Percentiles rank a stretch among this genome's conserved stretches.
phyloP scores from a whole-genome alignment of 2,797 vertebrate species.

The Schizothorax lantsangensis region DNA sequence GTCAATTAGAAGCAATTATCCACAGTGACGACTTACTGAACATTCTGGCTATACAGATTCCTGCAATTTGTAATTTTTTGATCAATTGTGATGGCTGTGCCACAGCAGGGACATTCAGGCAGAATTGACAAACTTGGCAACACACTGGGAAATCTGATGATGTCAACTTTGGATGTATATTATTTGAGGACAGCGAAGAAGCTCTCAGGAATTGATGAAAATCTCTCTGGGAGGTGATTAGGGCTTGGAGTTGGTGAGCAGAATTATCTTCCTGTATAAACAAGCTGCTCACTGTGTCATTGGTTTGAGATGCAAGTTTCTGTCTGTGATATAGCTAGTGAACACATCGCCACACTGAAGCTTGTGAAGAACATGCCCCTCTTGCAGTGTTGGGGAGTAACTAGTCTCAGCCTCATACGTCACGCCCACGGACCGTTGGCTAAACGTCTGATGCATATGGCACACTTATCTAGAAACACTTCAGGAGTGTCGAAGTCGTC shows the following conservation, averaged over 20 bases:
- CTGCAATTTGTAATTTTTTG: background rate
- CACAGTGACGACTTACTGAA: background rate
- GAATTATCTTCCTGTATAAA: constrained; percentile 5
- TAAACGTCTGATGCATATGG: no score
- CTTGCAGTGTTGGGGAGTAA: no score
- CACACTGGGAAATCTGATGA: constrained; percentile 7
- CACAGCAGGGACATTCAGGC: background rate
- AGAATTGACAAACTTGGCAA: background rate
- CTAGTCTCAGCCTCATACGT: no score
- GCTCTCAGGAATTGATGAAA: background rate
- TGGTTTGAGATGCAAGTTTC: background rate
- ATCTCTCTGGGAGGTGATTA: background rate
- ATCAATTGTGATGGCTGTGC: background rate
- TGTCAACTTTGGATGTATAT: background rate
- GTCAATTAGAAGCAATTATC: background rate
- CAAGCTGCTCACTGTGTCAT: background rate
- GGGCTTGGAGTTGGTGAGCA: background rate
- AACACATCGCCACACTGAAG: background rate
- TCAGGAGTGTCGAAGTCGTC: no score
- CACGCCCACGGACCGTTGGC: no score
- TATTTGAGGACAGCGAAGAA: background rate
- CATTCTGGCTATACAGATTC: background rate
- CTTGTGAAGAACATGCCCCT: no score
- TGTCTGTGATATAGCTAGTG: constrained; percentile 1
- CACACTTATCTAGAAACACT: no score